Evolutionary conservation across 2,888 invertebrate genomes (phyloP), one percentile per base, ranked within the genome.

Genomic region (Drosophila rubida): DNA sequence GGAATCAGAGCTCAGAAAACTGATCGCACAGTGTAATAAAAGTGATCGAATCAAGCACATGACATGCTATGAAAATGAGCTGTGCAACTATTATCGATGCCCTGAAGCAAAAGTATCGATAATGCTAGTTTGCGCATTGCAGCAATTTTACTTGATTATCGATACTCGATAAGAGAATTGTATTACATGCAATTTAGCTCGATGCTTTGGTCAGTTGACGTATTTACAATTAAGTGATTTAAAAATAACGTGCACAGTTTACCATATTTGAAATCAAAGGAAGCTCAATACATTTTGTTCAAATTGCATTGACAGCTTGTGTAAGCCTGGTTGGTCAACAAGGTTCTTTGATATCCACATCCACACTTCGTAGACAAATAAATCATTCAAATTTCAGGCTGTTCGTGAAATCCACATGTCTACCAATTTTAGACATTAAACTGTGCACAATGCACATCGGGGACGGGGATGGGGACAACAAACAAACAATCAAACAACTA

Each of bases 361-460:
- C 13, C 13, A 14, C 32, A 44, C 35, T 45, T 22, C 4, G 44
- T 49, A 53, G 25, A 11, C 23, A 54, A 46, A 74, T 69, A 74
- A 69, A 61, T 74, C 60, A 42, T 51, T 54, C 39, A 64, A n/a
- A 46, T 42, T 58, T 23, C 32, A 45, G 9, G 13, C 22, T 37
- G 54, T 39, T 45, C 46, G 16, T 54, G 53, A 68, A 68, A 42
- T 69, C 50, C 62, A 63, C 64, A 69, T 74, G 74, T 64, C 5
- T 42, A 30, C 42, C 54, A 67, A 67, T 67, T 62, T 50, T 44
- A 22, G 42, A 44, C 53, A 67, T 54, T 61, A 66, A 48, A 54
- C 78, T 80, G 72, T 41, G 60, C 67, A 80, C 80, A 82, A 77
- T 75, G 80, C 82, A 80, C 80, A 78, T 78, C 72, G 79, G 16